phyloP scores from a whole-genome alignment of 2,113 vertebrate species.

The Paracanthobrama guichenoti region DNA sequence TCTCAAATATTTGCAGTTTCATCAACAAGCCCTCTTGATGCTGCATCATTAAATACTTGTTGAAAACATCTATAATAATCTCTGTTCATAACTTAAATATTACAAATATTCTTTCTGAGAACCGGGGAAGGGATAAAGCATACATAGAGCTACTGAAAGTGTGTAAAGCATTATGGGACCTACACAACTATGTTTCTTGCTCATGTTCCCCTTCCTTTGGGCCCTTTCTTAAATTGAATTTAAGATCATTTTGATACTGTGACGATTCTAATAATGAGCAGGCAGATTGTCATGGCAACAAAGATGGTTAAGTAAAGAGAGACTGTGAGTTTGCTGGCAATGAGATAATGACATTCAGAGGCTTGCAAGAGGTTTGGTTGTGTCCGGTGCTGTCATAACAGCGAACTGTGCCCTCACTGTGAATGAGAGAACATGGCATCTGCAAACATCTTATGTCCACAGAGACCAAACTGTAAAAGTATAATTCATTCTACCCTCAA shows the following conservation, averaged over 20 bases:
- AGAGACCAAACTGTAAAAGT: conserved; percentile 29
- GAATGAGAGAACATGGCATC: conserved; percentile 12
- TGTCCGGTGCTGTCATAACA: conserved; percentile 26
- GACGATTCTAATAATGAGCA: conserved; percentile 52
- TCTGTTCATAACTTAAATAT: conserved; percentile 73
- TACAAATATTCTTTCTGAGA: conserved; percentile 66
- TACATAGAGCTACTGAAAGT: conserved; percentile 1
- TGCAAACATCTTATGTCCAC: conserved; percentile 21
- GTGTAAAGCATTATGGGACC: conserved; percentile 10
- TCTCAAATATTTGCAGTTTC: conserved; percentile 65
- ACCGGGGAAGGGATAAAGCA: conserved; percentile 5
- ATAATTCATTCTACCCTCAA: conserved; percentile 3
- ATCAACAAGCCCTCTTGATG: conserved; percentile 72
- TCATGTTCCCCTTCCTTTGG: neutral
- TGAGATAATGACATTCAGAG: conserved; percentile 44
- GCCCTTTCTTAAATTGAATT: conserved; percentile 9
- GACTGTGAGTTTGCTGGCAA: conserved; percentile 26
- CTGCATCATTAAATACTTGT: conserved; percentile 72
- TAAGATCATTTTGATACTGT: conserved; percentile 38
- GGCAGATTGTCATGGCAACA: conserved; percentile 76
- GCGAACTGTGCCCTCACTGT: neutral
- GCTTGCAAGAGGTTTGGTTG: neutral
- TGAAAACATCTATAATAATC: conserved; percentile 75
- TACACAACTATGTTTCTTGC: neutral
- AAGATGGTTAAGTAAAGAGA: conserved; percentile 53